phyloP scores from a whole-genome alignment of 2,113 vertebrate species.

The Psittacula cyanocephala region DNA sequence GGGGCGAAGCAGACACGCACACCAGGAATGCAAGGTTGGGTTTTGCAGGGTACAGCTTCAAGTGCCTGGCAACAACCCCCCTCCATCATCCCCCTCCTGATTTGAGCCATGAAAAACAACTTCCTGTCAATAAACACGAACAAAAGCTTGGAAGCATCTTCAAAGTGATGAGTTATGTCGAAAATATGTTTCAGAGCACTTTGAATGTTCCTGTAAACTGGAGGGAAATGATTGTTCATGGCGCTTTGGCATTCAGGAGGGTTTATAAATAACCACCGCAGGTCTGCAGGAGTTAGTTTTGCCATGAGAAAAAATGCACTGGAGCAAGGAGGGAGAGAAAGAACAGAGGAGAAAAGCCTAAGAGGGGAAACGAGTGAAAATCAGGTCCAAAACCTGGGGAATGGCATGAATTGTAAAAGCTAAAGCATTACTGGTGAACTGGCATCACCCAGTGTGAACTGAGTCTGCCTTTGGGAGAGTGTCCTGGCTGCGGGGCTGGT shows the following conservation, averaged over 20 bases:
- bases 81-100: neutral
- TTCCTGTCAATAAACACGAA: conserved; percentile 81
- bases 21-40: neutral
- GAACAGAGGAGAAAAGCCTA: neutral
- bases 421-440: neutral
- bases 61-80: neutral
- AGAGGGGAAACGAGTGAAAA: neutral
- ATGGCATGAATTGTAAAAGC: neutral
- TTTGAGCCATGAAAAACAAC: conserved; percentile 70
- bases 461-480: neutral
- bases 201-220: conserved; percentile 63
- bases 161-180: conserved; percentile 76
- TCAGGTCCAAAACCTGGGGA: neutral
- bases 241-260: neutral
- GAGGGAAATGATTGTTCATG: conserved; percentile 37
- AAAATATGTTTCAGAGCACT: conserved; percentile 69
- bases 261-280: conserved; percentile 60
- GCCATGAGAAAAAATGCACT: neutral
- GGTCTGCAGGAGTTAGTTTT: neutral
- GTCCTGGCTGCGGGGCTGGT: neutral
- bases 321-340: neutral
- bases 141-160: conserved; percentile 79
- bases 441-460: accelerated
- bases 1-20: neutral
- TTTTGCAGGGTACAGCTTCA: conserved; percentile 14